Base-by-base conservation (phyloP, 1,140 invertebrate species). In the Polyergus mexicanus region DNA sequence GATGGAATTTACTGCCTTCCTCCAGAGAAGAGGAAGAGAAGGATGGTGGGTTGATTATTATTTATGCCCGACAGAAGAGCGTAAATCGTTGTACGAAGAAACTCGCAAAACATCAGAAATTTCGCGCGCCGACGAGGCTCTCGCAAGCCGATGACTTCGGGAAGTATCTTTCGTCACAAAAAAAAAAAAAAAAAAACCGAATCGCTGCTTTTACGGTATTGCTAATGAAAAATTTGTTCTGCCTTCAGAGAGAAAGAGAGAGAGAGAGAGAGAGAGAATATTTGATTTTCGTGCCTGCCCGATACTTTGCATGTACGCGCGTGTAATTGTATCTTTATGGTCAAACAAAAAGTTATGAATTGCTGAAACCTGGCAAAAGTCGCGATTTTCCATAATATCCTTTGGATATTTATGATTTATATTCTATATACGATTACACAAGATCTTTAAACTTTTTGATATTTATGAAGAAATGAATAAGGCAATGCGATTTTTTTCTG, bases 21-120 rank as follows among this genome's bases (percentile, higher is more conserved):
- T 66, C 51, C 47, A 51, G 51, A 22, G 56, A 22, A 7, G 4
- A 38, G n/a, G 16, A 62, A 6, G 69, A 85, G 66, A 51, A 51
- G 5, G 47, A 19, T 16, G 44, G 44, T 47, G 44, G 80, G 83
- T 86, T 93, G 92, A 93, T 93, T 92, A 92, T 93, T 92, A 92
- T 92, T 93, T 93, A 93, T 91, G 86, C 76, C 54, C 85, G 85
- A 91, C 88, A 87, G 85, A 84, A 60, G 77, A 65, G 72, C 91
- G 91, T 91, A 92, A 92, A 92, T 92, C 87, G 84, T 91, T 62
- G 58, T 38, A n/a, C 35, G 72, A 86, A 47, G 83, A 86, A 71
- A 63, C 60, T 19, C 51, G 86, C 69, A 72, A 85, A 88, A 89
- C 84, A 74, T 85, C 63, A 65, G 44, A 65, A 65, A 83, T 60